Base-by-base conservation (phyloP, 1,140 invertebrate species). In the Drosophila dunni region DNA sequence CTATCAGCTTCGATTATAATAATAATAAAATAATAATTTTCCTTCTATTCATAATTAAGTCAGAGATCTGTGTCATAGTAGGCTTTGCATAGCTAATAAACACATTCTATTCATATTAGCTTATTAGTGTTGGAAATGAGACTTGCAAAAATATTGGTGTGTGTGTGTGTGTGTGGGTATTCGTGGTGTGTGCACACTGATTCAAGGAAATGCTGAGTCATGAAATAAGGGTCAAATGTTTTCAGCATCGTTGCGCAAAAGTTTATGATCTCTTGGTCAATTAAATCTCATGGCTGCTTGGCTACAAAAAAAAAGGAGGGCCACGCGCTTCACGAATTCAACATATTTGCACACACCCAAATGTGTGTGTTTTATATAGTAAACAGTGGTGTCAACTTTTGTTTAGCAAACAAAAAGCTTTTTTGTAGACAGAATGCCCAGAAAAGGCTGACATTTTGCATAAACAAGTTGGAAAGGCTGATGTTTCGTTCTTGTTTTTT, bases 221-320 rank as follows among this genome's bases (percentile, higher is more conserved):
- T 78, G 72, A 77, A 81, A 78, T 88, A 75, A 78, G 79, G 50
- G 69, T 85, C 78, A 89, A 79, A 81, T 77, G 64, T 62, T 79
- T 73, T 76, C 73, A 74, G 79, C 79, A 66, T 84, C 69, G 79
- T 69, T 77, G 71, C 51, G 53, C 64, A 66, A 66, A 65, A 72
- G 51, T 75, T 90, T 80, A 83, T 90, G 88, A 78, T 83, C 60
- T 73, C 72, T 75, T 73, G 79, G 80, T 90, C 90, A 91, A 88
- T 90, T 91, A 90, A 90, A 83, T 86, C 81, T 82, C 79, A 68
- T 73, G 62, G 29, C 34, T 56, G 38, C 36, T 61, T 69, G 53
- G 58, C 50, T 57, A 33, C 64, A 58, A 67, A 69, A 74, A 69
- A 74, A 72, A 67, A 33, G 24, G 7, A 20, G 17, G 42, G n/a